Base-by-base conservation (phyloP, 2,113 vertebrate species). In the Noturus placidus region DNA sequence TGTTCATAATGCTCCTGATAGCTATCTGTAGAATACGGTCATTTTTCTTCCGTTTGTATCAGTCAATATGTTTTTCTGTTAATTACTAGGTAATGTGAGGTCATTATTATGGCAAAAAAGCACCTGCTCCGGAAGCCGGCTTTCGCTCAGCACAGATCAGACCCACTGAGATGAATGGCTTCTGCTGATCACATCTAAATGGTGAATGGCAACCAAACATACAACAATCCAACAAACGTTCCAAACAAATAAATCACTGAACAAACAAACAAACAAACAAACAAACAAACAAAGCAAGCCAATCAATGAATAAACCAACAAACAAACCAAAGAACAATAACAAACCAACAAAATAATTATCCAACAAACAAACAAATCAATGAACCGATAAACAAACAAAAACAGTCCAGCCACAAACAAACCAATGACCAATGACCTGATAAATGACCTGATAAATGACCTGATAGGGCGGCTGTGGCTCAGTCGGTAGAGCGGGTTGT, bases 1-100 rank as follows among this genome's bases (percentile, higher is more conserved):
- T 17, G 72, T 65, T 89, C 56, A 72, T 76, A 77, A 85, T 30
- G 67, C 38, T 87, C 56, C 89, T 87, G 67, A 25, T 59, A 57
- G 83, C 70, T 85, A 82, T 85, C 67, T 69, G 54, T 33, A 69
- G n/a, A 78, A 81, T 20, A 59, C 50, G 27, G 11, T 27, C 30
- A 1, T 85, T 89, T 86, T 79, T 79, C 72, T 70, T 83, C 30
- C 30, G 70, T 22, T 83, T 65, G 67, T 67, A 83, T 69, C 67
- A 61, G 82, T 89, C 82, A 86, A 89, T 84, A 88, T 2, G 78
- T 70, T 61, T 85, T 87, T 74, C 27, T 50, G 74, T 50, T 87
- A 81, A 88, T 89, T 87, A 85, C 59, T 59, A 35, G 17, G 83
- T 85, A 87, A 87, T 83, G 52, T 72, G 54, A 76, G 77, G 78